phyloP scores from a whole-genome alignment of 2,797 vertebrate species.

The Poeciliopsis turneri region DNA sequence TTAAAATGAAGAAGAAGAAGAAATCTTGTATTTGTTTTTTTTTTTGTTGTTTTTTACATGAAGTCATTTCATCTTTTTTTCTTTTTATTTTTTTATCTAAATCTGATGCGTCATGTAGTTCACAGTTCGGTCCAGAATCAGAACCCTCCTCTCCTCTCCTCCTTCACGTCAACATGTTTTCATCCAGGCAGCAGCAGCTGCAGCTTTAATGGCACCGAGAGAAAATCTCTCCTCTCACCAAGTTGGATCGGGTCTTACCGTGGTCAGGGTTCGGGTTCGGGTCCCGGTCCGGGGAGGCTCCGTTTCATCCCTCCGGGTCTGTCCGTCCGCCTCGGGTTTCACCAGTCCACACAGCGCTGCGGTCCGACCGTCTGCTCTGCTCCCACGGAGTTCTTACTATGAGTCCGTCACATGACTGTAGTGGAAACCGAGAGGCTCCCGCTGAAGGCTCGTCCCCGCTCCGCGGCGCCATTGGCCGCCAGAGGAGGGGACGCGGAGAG shows the following conservation, averaged over 20 bases:
- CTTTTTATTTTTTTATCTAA: no score
- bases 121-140: not conserved
- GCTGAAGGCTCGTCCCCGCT: constrained; percentile 90
- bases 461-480: constrained; percentile 80
- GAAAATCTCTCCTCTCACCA: constrained; percentile 9
- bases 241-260: constrained; percentile 49
- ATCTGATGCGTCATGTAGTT: not conserved
- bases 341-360: constrained; percentile 58
- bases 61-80: not conserved
- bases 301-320: not conserved
- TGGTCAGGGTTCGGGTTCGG: not conserved
- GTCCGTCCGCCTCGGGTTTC: constrained; percentile 33
- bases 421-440: constrained; percentile 77
- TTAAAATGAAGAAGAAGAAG: no score
- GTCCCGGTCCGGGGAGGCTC: not conserved
- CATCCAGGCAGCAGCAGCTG: constrained; percentile 44
- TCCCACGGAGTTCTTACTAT: constrained; percentile 80
- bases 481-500: constrained; percentile 54
- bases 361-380: constrained; percentile 52
- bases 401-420: constrained; percentile 82
- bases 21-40: no score
- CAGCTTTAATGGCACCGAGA: not conserved
- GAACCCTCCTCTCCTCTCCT: constrained; percentile 24
- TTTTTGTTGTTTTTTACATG: no score
- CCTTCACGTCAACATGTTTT: constrained; percentile 80